Evolutionary conservation across 2,888 invertebrate genomes (phyloP), one percentile per base, ranked within the genome.

Genomic region (Phengaris arion): DNA sequence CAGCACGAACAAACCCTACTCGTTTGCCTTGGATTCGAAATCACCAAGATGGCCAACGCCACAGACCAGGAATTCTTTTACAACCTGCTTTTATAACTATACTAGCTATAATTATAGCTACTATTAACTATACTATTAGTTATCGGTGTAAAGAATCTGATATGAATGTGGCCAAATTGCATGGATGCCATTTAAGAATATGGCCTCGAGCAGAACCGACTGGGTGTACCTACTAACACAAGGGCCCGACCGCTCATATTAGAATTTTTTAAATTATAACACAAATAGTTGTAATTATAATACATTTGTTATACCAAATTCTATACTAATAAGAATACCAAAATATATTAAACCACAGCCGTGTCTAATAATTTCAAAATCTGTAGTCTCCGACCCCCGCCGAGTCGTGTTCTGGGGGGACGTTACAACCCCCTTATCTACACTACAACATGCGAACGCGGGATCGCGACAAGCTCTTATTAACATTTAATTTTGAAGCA

Each of bases 371-470:
- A 35, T 64, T 64, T 64, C 35, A 13, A 13, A 64, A 35, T 35
- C 64, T 64, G 35, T 64, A 12, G 48, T 70, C 13, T 4, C 52
- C 54, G 52, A 68, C 13, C 80, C 80, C 84, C 77, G 82, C 81
- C 80, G 82, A 82, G 79, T 83, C 82, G 81, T 84, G 86, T 85
- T 85, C 82, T 82, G 81, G 81, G 82, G 81, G 85, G 85, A 86
- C 85, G 85, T 85, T 84, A 85, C 87, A 85, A 83, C 85, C 85
- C 79, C 80, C 85, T 91, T 92, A 91, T 90, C 91, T 87, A 81
- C 83, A 85, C 85, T 85, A 84, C 83, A 87, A 89, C 89, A 92
- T 90, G 90, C 90, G 88, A 91, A 89, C 86, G 79, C 80, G 82
- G 85, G 83, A 87, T 86, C 85, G 85, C 85, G 82, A 86, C 86